phyloP scores from a whole-genome alignment of 2,797 vertebrate species.

The Lacerta viridis region DNA sequence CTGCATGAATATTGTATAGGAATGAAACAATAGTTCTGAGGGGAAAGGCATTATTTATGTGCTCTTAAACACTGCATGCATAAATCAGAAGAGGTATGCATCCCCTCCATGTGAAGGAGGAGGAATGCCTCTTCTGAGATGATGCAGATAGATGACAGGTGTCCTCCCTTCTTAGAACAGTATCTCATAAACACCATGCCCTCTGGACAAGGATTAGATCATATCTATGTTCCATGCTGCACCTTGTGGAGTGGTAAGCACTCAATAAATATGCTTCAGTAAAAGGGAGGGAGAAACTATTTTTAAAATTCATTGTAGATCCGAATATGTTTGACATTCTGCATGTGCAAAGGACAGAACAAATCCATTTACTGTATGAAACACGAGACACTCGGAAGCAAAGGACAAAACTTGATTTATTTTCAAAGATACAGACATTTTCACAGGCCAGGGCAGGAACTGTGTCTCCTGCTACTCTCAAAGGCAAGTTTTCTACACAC shows the following conservation, averaged over 20 bases:
- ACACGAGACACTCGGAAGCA: slow-evolving; percentile 62
- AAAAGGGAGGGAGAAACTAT: background rate
- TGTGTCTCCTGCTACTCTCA: slow-evolving; percentile 70
- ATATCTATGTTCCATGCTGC: background rate
- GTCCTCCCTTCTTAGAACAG: too few species aligned
- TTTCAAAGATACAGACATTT: slow-evolving; percentile 64
- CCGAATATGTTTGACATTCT: background rate
- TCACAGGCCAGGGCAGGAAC: slow-evolving; percentile 65
- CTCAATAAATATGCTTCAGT: background rate
- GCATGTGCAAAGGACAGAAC: slow-evolving; percentile 36
- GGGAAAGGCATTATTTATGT: too few species aligned
- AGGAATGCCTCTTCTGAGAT: too few species aligned
- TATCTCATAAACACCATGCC: background rate
- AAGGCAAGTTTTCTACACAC: slow-evolving; percentile 58
- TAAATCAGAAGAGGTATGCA: too few species aligned
- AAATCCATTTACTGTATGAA: slow-evolving; percentile 26
- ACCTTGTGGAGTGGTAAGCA: background rate
- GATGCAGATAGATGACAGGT: too few species aligned
- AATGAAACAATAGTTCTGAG: background rate
- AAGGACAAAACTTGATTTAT: slow-evolving; percentile 79
- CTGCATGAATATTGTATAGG: background rate
- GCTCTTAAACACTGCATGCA: too few species aligned
- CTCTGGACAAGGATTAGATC: background rate
- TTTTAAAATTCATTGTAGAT: background rate
- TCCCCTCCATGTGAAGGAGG: too few species aligned